These are phyloP conservation scores for Tauraco hartlaubi DNA, from an alignment of 2,797 vertebrate species.

Conservation along the genomic window DNA sequence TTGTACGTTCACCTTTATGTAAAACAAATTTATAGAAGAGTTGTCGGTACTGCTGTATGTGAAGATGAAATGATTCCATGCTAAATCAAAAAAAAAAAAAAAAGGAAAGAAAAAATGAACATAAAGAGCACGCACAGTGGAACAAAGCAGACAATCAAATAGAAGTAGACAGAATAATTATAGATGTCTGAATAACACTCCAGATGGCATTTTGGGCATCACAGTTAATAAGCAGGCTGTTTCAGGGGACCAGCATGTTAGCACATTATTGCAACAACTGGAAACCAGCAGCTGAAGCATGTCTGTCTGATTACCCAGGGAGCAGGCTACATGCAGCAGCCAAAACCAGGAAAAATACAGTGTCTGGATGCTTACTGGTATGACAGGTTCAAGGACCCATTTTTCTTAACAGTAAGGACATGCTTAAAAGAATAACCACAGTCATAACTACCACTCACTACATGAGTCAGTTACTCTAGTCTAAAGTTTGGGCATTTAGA, in stretches of 20 bases:
- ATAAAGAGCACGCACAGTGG: background rate
- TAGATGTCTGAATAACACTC: slow-evolving; percentile 30
- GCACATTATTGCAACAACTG: slow-evolving; percentile 38
- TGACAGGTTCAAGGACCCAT: background rate
- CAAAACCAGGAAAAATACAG: background rate
- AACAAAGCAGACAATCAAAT: slow-evolving; percentile 35
- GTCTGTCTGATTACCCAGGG: slow-evolving; percentile 22
- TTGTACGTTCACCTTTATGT: background rate
- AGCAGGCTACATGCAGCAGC: background rate
- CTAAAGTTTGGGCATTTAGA: background rate
- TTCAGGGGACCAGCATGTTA: slow-evolving; percentile 45
- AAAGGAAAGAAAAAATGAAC: background rate
- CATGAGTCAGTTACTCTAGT: background rate
- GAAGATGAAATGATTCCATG: background rate
- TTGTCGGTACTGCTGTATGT: background rate
- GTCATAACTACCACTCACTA: background rate
- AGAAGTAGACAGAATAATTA: slow-evolving; percentile 45
- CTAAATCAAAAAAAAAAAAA: background rate
- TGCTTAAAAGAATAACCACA: background rate
- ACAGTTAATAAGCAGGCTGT: slow-evolving; percentile 53
- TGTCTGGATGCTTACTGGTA: background rate
- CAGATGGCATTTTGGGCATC: slow-evolving; percentile 60
- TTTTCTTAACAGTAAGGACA: background rate
- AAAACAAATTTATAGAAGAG: background rate
- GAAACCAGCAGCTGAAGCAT: slow-evolving; percentile 54